Conservation (phyloP, 1,140 invertebrate species). For the Macrosteles quadrilineatus region DNA sequence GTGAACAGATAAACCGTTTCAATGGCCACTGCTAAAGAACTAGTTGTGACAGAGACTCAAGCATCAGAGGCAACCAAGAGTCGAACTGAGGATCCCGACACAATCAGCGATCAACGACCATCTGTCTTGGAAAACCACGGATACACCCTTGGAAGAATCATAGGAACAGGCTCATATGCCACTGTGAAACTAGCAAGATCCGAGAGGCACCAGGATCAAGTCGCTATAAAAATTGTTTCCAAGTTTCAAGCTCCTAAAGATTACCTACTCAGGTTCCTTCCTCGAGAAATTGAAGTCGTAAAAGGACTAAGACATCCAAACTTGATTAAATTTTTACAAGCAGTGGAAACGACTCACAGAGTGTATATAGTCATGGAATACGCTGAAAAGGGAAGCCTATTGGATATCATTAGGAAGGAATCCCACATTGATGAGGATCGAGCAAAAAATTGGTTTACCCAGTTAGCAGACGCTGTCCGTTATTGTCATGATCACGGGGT, state of each 20-base stretch:
- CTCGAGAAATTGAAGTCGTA: conserved; percentile 80
- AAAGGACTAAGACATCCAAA: conserved; percentile 78
- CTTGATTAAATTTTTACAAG: conserved; percentile 77
- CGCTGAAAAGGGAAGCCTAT: conserved; percentile 73
- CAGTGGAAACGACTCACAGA: conserved; percentile 78
- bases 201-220: conserved; percentile 67
- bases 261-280: conserved; percentile 82
- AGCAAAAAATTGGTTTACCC: conserved; percentile 68
- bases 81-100: neutral
- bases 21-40: too few relatives aligned
- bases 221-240: conserved; percentile 87
- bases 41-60: too few relatives aligned
- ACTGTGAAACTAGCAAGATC: conserved; percentile 78
- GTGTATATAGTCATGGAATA: conserved; percentile 84
- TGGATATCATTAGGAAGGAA: conserved; percentile 71
- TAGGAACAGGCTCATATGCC: conserved; percentile 81
- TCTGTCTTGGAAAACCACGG: conserved; percentile 78
- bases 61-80: neutral
- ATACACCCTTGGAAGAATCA: conserved; percentile 70
- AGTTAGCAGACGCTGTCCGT: conserved; percentile 71
- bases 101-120: conserved; percentile 42
- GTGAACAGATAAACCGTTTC: too few relatives aligned
- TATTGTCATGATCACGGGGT: conserved; percentile 76
- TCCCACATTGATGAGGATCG: conserved; percentile 72
- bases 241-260: conserved; percentile 80